A percentile compares a stretch with the other conserved stretches of the same genome.
These are phyloP conservation scores for Odobenus rosmarus DNA, from an alignment of 2,113 vertebrate species.

Conservation along the genomic window DNA sequence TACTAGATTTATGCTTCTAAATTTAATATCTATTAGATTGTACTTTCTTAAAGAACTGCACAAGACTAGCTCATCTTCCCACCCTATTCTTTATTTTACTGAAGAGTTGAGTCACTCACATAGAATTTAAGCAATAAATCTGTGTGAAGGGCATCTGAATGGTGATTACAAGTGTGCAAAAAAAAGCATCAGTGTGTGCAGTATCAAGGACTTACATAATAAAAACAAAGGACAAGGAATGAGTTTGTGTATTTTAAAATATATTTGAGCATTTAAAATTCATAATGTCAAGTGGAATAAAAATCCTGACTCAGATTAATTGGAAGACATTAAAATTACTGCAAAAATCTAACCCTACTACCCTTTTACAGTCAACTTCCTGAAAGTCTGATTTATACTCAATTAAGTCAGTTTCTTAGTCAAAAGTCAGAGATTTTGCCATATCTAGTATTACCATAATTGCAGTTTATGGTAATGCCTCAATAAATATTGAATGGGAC, in stretches of 20 bases:
- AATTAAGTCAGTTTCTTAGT: not conserved
- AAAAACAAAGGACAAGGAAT: not conserved
- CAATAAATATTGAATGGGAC: not conserved
- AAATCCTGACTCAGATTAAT: not conserved
- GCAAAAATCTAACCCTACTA: not conserved
- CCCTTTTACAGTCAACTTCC: not conserved
- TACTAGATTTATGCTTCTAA: constrained; percentile 18
- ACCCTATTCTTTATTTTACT: not conserved
- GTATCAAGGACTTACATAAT: constrained; percentile 8
- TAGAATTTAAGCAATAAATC: constrained; percentile 25
- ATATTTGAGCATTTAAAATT: not conserved
- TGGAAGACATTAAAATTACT: constrained; percentile 39
- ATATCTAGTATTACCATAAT: not conserved
- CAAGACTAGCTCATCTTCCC: not conserved
- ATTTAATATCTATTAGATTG: not conserved
- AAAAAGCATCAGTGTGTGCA: not conserved
- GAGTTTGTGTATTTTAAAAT: constrained; percentile 10
- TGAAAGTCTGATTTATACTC: not conserved
- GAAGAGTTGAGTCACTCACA: not conserved
- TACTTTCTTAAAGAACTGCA: not conserved
- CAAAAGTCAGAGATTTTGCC: not conserved
- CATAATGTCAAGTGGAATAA: not conserved
- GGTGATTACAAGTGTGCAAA: not conserved
- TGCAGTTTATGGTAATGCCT: not conserved
- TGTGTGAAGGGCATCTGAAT: not conserved